Percentiles rank a stretch among this genome's conserved stretches.
Evolutionary conservation across 2,797 vertebrate species (phyloP).

Genomic region (Anabas testudineus): DNA sequence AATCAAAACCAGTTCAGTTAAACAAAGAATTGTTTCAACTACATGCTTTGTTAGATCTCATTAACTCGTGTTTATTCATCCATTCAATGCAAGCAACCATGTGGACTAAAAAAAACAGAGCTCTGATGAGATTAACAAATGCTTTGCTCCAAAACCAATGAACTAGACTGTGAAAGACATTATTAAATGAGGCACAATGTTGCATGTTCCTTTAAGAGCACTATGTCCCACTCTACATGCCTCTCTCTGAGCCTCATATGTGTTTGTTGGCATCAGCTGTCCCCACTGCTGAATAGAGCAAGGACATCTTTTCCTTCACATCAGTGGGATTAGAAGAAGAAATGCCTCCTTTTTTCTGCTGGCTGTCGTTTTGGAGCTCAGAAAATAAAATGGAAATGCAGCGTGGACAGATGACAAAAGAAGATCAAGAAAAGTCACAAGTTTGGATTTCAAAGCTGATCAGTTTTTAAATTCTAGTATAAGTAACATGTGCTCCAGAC

Average conservation of each 20-base stretch:
- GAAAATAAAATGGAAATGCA: slow-evolving; percentile 41
- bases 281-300: slow-evolving; percentile 66
- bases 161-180: slow-evolving; percentile 47
- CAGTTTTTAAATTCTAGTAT: slow-evolving; percentile 25
- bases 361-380: slow-evolving; percentile 46
- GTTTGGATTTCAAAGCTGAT: slow-evolving; percentile 55
- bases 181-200: slow-evolving; percentile 49
- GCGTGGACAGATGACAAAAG: slow-evolving; percentile 30
- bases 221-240: slow-evolving; percentile 69
- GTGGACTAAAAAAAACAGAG: slow-evolving; percentile 56
- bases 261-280: slow-evolving; percentile 80
- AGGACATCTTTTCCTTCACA: slow-evolving; percentile 70
- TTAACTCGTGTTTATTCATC: slow-evolving; percentile 74
- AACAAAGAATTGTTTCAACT: slow-evolving; percentile 63
- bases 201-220: slow-evolving; percentile 84
- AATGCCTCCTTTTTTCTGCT: slow-evolving; percentile 53
- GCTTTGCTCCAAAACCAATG: slow-evolving; percentile 30
- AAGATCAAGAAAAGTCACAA: slow-evolving; percentile 52
- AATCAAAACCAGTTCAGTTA: slow-evolving; percentile 38
- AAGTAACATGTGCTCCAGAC: slow-evolving; percentile 32
- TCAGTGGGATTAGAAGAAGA: slow-evolving; percentile 68
- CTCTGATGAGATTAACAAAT: slow-evolving; percentile 48
- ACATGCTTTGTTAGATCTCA: slow-evolving; percentile 67
- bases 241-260: slow-evolving; percentile 76
- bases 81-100: slow-evolving; percentile 64